These are phyloP conservation scores for Deilephila porcellus DNA, from an alignment of 2,888 invertebrate genomes.

Conservation along the genomic window DNA sequence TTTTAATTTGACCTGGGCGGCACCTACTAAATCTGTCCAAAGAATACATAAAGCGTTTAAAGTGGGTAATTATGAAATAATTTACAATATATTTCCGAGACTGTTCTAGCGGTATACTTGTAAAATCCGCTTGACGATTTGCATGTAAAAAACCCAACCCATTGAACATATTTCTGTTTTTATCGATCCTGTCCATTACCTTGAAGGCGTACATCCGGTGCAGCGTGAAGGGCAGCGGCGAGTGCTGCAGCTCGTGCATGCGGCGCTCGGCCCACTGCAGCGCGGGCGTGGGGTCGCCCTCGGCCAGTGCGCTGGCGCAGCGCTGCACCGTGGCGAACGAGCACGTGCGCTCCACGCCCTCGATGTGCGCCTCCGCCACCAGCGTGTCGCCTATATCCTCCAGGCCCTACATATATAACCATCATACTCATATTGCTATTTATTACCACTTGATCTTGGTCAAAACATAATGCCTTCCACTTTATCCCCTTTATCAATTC, in stretches of 20 bases:
- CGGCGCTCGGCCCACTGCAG: slow-evolving; percentile 94
- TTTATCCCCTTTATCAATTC: too few species aligned
- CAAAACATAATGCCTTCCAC: too few species aligned
- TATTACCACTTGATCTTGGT: background rate
- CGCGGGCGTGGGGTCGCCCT: slow-evolving; percentile 92
- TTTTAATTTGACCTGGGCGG: too few species aligned
- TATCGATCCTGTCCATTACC: slow-evolving; percentile 46
- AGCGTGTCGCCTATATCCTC: slow-evolving; percentile 94
- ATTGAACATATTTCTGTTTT: too few species aligned
- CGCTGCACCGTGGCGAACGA: slow-evolving; percentile 86
- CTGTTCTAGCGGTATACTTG: too few species aligned
- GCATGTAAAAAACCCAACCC: too few species aligned
- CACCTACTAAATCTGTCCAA: too few species aligned
- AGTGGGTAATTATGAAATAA: too few species aligned
- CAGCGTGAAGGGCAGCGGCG: slow-evolving; percentile 77
- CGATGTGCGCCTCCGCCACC: slow-evolving; percentile 81
- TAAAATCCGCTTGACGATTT: too few species aligned
- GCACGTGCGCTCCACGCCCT: slow-evolving; percentile 71
- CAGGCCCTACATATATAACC: slow-evolving; percentile 83
- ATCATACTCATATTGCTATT: background rate
- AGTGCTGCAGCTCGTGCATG: slow-evolving; percentile 87
- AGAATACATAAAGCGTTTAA: too few species aligned
- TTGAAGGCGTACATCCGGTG: slow-evolving; percentile 78
- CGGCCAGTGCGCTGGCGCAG: slow-evolving; percentile 93
- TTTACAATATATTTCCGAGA: too few species aligned